Evolutionary conservation across 1,140 invertebrate genomes (phyloP).

Genomic region (Hyles vespertilio): DNA sequence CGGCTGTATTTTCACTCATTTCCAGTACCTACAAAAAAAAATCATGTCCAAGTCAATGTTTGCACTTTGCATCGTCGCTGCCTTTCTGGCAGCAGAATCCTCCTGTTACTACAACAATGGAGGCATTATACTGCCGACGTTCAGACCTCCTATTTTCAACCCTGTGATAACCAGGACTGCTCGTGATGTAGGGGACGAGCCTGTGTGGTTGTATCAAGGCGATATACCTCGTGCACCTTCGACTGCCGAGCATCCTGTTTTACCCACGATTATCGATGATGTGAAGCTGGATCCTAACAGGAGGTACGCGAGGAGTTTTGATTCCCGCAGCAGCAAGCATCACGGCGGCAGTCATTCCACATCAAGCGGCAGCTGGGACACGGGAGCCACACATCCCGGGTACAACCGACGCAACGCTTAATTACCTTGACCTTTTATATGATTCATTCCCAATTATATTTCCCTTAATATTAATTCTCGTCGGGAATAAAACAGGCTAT

Average conservation of each 20-base stretch:
- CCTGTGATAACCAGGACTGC: neutral
- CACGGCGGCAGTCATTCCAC: conserved; percentile 17
- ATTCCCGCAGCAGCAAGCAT: conserved; percentile 9
- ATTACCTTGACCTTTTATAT: conserved; percentile 16
- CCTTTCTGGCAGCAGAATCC: neutral
- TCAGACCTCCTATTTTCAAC: neutral
- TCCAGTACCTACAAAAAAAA: no score
- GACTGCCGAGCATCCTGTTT: no score
- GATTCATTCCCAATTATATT: no score
- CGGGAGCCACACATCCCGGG: conserved; percentile 24
- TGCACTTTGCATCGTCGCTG: neutral
- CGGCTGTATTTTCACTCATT: no score
- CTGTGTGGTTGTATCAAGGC: no score
- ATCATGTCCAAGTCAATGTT: neutral
- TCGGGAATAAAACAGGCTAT: no score
- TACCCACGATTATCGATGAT: no score
- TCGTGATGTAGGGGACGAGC: neutral
- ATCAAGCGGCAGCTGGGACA: conserved; percentile 14
- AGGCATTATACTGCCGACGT: neutral
- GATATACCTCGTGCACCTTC: no score
- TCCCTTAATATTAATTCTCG: no score
- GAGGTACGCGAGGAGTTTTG: no score
- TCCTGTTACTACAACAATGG: no score
- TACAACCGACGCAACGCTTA: conserved; percentile 38
- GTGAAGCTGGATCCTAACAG: no score